These are phyloP conservation scores for Ylistrum balloti DNA, from an alignment of 1,140 invertebrate genomes.

Conservation along the genomic window DNA sequence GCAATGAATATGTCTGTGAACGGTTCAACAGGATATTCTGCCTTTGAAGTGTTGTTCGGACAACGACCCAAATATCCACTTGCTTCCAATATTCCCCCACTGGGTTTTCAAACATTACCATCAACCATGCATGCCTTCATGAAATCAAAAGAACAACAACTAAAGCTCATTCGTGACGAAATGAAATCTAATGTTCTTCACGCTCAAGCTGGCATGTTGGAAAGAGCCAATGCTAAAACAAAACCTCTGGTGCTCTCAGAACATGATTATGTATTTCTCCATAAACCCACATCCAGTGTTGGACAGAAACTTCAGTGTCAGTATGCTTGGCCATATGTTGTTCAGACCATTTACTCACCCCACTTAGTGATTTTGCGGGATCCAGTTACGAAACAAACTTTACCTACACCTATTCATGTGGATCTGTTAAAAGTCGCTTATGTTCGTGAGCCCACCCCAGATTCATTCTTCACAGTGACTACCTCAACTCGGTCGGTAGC, in stretches of 20 bases:
- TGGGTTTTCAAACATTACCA: slow-evolving; percentile 45
- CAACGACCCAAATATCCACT: slow-evolving; percentile 56
- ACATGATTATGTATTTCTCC: slow-evolving; percentile 52
- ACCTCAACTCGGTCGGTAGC: background rate
- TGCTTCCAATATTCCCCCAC: background rate
- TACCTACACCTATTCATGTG: slow-evolving; percentile 45
- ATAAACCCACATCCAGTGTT: slow-evolving; percentile 41
- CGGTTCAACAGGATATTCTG: slow-evolving; percentile 45
- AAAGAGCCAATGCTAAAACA: background rate
- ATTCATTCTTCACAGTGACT: slow-evolving; percentile 42
- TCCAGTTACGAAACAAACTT: background rate
- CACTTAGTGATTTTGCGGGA: slow-evolving; percentile 44
- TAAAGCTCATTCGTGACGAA: slow-evolving; percentile 43
- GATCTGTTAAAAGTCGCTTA: slow-evolving; percentile 48
- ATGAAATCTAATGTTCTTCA: slow-evolving; percentile 41
- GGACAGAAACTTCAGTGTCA: slow-evolving; percentile 49
- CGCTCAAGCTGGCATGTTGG: slow-evolving; percentile 43
- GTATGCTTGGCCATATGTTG: slow-evolving; percentile 35
- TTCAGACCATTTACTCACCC: slow-evolving; percentile 22
- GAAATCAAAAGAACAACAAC: background rate
- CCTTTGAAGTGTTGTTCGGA: slow-evolving; percentile 57
- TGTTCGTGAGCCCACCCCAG: slow-evolving; percentile 44
- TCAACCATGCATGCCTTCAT: slow-evolving; percentile 49
- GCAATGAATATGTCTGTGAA: slow-evolving; percentile 57
- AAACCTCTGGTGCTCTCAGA: background rate